Percentiles rank a stretch among this genome's conserved stretches.
phyloP scores from a whole-genome alignment of 2,797 vertebrate genomes.

The Galago senegalensis region DNA sequence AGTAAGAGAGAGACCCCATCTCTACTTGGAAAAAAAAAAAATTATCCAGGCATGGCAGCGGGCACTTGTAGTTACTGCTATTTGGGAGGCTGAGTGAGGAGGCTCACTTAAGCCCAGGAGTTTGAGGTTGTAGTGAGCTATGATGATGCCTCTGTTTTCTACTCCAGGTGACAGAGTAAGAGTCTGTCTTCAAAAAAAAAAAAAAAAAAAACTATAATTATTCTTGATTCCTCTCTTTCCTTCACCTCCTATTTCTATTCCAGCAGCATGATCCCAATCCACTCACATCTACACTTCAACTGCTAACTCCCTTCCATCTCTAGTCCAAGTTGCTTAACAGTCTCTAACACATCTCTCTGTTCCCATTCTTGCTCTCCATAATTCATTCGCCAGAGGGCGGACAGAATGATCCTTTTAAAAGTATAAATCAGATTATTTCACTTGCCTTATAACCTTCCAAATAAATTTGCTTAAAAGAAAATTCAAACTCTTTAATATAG shows the following conservation, averaged over 20 bases:
- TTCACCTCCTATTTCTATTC: not conserved
- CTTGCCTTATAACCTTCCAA: not conserved
- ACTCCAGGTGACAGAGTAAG: too few relatives aligned
- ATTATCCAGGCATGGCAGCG: too few relatives aligned
- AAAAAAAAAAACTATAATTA: not conserved
- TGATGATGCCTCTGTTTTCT: too few relatives aligned
- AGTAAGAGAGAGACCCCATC: too few relatives aligned
- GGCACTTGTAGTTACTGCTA: too few relatives aligned
- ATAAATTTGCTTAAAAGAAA: not conserved
- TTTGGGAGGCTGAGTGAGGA: too few relatives aligned
- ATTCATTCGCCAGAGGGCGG: not conserved
- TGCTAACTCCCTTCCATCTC: not conserved
- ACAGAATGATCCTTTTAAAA: not conserved
- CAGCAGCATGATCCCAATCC: not conserved
- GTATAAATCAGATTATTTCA: not conserved
- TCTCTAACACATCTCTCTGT: not conserved
- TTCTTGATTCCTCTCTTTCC: not conserved
- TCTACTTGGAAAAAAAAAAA: too few relatives aligned
- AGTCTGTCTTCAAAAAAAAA: too few relatives aligned
- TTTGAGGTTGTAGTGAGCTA: too few relatives aligned
- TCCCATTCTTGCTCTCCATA: not conserved
- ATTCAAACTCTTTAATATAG: not conserved
- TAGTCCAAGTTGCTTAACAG: not conserved
- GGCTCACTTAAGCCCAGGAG: too few relatives aligned
- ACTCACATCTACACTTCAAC: not conserved